Evolutionary conservation across 2,113 vertebrate species (phyloP), one percentile per base, ranked within the genome.

Genomic region (Pterocles orientalis): DNA sequence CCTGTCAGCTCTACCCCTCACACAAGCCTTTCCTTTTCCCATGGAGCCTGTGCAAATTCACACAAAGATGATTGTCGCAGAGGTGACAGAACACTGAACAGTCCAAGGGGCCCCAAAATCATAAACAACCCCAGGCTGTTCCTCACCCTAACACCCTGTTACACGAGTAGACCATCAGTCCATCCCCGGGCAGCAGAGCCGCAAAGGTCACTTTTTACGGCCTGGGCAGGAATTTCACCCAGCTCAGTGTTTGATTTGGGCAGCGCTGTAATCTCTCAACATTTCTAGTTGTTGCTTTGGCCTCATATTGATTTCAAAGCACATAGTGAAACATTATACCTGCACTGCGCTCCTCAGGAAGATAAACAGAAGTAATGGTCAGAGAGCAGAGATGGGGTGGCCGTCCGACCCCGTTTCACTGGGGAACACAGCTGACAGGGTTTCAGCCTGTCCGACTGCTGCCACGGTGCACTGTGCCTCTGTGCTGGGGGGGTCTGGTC

Each of bases 401-500:
- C 34, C 0, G 0, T 16, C 21, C 1, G 13, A 31, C 9, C 33
- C 53, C 6, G 2, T 71, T 61, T 48, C 1, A 0, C 61, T 66
- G 57, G 26, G 45, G 15, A 73, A 66, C 0, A 1, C 9, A 2
- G 60, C 47, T 82, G 61, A 31, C 61, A 41, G 25, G 21, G 23
- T 60, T 88, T 50, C 54, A 45, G 50, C 39, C 65, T 56, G 21
- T 54, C 8, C 0, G 1, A 6, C 69, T 33, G 34, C 50, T 9
- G 3, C 31, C 65, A 34, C 0, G 0, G 31, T 24, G 36, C 2
- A 1, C 20, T 45, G n/a, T 11, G n/a, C 14, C 14, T n/a, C 29
- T 45, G 64, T 58, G 48, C 53, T 68, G 19, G 9, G 19, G 68
- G 23, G 20, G 53, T 33, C 34, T 39, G 20, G 43, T 61, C 48